Evolutionary conservation across 1,140 invertebrate species (phyloP).

Genomic region (Saxidomus purpurata): DNA sequence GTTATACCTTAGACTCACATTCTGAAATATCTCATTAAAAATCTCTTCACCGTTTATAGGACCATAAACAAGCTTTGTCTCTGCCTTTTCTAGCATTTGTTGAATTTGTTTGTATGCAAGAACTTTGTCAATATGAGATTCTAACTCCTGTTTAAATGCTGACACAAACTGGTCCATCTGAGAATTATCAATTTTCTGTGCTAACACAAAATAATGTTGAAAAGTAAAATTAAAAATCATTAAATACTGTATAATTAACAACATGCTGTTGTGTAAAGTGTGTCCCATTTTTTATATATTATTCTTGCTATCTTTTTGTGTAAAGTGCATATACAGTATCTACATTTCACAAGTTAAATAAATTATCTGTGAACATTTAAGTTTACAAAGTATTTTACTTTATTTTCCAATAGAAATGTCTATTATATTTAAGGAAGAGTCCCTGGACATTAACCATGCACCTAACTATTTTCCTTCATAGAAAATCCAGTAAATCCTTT

Average conservation of each 20-base stretch:
- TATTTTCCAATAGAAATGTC: too few relatives aligned
- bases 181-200: constrained; percentile 9
- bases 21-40: constrained; percentile 31
- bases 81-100: constrained; percentile 17
- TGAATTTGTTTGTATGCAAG: constrained; percentile 30
- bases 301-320: too few relatives aligned
- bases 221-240: not conserved
- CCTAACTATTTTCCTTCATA: not conserved
- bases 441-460: too few relatives aligned
- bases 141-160: constrained; percentile 33
- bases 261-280: not conserved
- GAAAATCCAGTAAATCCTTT: not conserved
- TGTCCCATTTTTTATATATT: not conserved
- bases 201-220: not conserved
- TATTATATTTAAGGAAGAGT: too few relatives aligned
- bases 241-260: not conserved
- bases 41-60: constrained; percentile 12
- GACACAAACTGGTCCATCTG: not conserved
- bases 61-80: not conserved
- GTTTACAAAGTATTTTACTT: too few relatives aligned
- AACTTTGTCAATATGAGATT: constrained; percentile 41
- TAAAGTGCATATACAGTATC: too few relatives aligned
- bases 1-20: constrained; percentile 37
- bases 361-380: too few relatives aligned
- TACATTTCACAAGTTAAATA: too few relatives aligned